A percentile compares a stretch with the other conserved stretches of the same genome.
Evolutionary conservation across 1,140 invertebrate species (phyloP).

Genomic region (Aculops lycopersici): DNA sequence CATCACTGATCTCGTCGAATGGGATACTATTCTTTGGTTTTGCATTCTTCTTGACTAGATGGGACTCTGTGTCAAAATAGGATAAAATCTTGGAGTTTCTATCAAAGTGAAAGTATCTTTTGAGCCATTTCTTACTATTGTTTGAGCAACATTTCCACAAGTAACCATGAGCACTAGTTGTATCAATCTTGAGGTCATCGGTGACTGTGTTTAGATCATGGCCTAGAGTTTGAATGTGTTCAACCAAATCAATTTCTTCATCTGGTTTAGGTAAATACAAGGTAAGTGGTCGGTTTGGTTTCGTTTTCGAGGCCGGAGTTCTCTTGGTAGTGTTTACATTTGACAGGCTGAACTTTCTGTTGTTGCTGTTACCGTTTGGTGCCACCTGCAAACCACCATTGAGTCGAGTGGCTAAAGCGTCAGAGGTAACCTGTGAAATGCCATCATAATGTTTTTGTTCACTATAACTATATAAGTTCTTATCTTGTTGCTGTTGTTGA

Average conservation of each 20-base stretch:
- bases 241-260: neutral
- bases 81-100: neutral
- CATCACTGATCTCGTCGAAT: neutral
- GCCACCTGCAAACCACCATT: neutral
- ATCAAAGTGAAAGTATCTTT: neutral
- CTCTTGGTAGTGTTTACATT: neutral
- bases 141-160: neutral
- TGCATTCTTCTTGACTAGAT: neutral
- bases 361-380: neutral
- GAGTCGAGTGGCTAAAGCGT: neutral
- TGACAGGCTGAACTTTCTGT: neutral
- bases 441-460: neutral
- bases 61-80: neutral
- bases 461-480: neutral
- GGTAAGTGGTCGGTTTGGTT: neutral
- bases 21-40: neutral
- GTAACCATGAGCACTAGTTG: neutral
- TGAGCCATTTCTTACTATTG: neutral
- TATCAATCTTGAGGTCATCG: neutral
- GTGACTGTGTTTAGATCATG: neutral
- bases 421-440: neutral
- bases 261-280: neutral
- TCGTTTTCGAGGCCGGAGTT: no score
- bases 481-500: no score
- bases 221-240: neutral